Conservation (phyloP, 1,140 invertebrate species). For the Chironomus striatipennis region DNA sequence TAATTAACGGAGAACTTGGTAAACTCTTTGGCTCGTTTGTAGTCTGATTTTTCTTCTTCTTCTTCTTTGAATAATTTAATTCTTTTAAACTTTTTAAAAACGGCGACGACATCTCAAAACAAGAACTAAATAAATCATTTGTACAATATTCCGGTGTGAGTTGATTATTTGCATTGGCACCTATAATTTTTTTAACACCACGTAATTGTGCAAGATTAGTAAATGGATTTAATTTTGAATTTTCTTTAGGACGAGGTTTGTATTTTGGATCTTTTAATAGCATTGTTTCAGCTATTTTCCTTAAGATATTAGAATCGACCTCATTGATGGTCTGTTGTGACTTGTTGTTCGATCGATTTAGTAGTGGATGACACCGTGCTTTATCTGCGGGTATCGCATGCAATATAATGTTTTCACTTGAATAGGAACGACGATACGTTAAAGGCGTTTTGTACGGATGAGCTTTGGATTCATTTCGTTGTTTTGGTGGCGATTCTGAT, state of each 20-base stretch:
- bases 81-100: slow-evolving; percentile 39
- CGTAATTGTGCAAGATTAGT: slow-evolving; percentile 53
- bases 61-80: slow-evolving; percentile 29
- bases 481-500: slow-evolving; percentile 27
- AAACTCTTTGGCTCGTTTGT: slow-evolving; percentile 41
- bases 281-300: slow-evolving; percentile 64
- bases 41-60: slow-evolving; percentile 20
- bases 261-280: slow-evolving; percentile 71
- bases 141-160: slow-evolving; percentile 42
- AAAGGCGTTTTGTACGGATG: background rate
- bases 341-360: slow-evolving; percentile 36
- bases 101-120: slow-evolving; percentile 61
- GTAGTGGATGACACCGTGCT: slow-evolving; percentile 54
- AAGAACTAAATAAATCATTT: slow-evolving; percentile 59
- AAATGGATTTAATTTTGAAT: slow-evolving; percentile 55
- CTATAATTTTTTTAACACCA: slow-evolving; percentile 70
- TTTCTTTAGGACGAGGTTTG: slow-evolving; percentile 49
- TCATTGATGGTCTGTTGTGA: slow-evolving; percentile 31
- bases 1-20: slow-evolving; percentile 42
- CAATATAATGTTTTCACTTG: slow-evolving; percentile 56
- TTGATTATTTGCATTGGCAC: slow-evolving; percentile 44
- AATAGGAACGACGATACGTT: slow-evolving; percentile 50
- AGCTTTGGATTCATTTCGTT: background rate
- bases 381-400: slow-evolving; percentile 57
- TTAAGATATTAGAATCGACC: slow-evolving; percentile 42